phyloP scores from a whole-genome alignment of 2,113 vertebrate genomes.

The human (Homo sapiens) region DNA sequence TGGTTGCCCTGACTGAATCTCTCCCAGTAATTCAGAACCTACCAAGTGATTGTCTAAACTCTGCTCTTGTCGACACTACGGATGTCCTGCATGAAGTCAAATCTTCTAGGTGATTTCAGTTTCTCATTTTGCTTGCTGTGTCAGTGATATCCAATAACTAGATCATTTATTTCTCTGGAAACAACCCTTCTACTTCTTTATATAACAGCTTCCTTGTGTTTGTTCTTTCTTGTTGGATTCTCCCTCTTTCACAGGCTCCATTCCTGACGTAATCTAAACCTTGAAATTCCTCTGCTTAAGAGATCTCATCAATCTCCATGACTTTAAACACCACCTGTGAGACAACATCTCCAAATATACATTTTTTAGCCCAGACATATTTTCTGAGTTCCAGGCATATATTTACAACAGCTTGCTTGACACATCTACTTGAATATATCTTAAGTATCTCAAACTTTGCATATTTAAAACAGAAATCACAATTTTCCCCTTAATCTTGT shows the following conservation, averaged over 20 bases:
- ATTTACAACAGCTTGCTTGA: background rate
- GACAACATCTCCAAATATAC: background rate
- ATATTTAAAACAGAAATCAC: background rate
- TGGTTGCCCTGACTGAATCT: background rate
- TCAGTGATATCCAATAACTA: background rate
- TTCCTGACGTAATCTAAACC: background rate
- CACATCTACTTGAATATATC: background rate
- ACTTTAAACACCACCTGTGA: background rate
- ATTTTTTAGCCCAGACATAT: background rate
- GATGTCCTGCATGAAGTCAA: background rate
- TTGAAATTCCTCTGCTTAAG: background rate
- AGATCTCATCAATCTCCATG: background rate
- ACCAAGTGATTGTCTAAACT: background rate
- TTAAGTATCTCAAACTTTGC: background rate
- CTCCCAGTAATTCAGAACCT: background rate
- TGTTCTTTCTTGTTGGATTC: fast-evolving
- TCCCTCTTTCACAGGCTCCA: background rate
- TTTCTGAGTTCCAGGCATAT: background rate
- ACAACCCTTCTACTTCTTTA: fast-evolving
- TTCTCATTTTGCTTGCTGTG: background rate
- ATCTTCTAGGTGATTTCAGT: background rate
- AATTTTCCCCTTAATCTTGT: background rate
- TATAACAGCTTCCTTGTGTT: background rate
- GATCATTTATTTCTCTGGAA: background rate
- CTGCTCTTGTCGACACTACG: background rate